A percentile compares a stretch with the other conserved stretches of the same genome.
Conservation (phyloP, 1,140 invertebrate species). For the Diuraphis noxia region DNA sequence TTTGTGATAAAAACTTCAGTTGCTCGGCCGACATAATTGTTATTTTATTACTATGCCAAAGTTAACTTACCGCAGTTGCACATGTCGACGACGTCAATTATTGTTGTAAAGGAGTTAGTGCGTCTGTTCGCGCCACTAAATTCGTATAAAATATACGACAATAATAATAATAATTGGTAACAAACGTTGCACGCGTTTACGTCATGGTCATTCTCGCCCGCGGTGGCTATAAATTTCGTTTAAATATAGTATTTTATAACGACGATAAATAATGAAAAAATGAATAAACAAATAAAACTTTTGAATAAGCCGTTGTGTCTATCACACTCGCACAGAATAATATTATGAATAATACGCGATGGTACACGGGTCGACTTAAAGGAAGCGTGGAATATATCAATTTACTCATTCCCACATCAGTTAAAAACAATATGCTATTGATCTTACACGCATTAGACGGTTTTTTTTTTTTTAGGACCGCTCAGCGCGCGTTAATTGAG, state of each 20-base stretch:
- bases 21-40: neutral
- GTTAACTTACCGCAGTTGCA: neutral
- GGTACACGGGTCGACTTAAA: conserved; percentile 17
- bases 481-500: conserved; percentile 43
- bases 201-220: neutral
- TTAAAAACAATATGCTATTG: conserved; percentile 53
- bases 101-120: neutral
- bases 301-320: neutral
- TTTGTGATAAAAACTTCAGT: neutral
- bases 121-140: neutral
- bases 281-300: neutral
- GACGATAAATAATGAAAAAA: neutral
- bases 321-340: neutral
- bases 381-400: conserved; percentile 49
- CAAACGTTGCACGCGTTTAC: neutral
- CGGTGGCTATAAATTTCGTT: neutral
- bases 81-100: neutral
- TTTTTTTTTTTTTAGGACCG: neutral
- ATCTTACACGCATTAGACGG: conserved; percentile 43
- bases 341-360: neutral
- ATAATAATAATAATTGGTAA: neutral
- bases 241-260: conserved; percentile 8
- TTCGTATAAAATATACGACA: neutral
- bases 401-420: conserved; percentile 54
- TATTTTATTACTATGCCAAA: neutral